Base-by-base conservation (phyloP, 2,113 vertebrate species). In the Tragulus kanchil region DNA sequence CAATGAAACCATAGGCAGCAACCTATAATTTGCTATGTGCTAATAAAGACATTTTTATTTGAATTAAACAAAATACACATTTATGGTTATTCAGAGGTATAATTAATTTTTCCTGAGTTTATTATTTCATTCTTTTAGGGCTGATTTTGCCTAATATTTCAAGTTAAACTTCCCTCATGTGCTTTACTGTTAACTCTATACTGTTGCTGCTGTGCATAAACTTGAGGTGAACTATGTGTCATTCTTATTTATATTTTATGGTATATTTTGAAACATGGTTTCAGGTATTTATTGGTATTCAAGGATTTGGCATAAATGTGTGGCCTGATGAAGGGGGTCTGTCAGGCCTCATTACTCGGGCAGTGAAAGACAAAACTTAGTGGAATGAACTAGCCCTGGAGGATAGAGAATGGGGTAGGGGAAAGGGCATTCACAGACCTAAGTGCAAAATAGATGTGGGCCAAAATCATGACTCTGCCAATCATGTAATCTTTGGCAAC, bases 181-280 rank as follows among this genome's bases (percentile, higher is more conserved):
- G n/a, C 89, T 86, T 89, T n/a, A 67, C 67, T 82, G 62, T 83
- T 65, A 65, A 73, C 93, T 94, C 88, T 56, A 58, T 36, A 48
- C 81, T 73, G 10, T 0, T 94, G 97, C 93, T 96, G 97, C 83
- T 88, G 89, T 45, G 87, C 0, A 2, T 98, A 98, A 98, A 98
- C 98, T 96, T 81, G 31, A 96, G 48, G 94, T 98, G 98, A 98
- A 97, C 97, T 69, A 0, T 89, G 96, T 28, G 95, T 98, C 98
- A 98, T 98, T 98, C 97, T 95, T 31, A 4, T 58, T 98, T 97
- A 98, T 65, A 94, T 85, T 98, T 98, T 98, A 98, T 98, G 85
- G 90, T 86, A 92, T 96, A 98, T 98, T 98, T 98, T 98, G 97
- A 98, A 98, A 98, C 97, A 97, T 64, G 92, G 96, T 95, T 98